These are phyloP conservation scores for Saimiri boliviensis DNA, from an alignment of 2,113 vertebrate genomes.

Conservation along the genomic window DNA sequence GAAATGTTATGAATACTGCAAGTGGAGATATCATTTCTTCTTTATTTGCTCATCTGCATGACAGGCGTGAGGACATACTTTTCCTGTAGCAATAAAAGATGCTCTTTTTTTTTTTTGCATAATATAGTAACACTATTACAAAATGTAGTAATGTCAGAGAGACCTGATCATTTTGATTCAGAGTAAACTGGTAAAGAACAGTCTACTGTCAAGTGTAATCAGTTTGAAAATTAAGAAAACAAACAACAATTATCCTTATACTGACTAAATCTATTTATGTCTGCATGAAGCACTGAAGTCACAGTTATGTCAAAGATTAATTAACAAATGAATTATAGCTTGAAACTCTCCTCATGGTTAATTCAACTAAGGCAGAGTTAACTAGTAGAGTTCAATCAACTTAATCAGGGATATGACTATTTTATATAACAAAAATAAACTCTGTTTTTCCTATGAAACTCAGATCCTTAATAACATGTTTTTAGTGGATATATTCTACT, in stretches of 20 bases:
- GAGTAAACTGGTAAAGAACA: background rate
- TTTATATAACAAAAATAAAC: slow-evolving; percentile 38
- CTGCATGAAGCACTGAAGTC: background rate
- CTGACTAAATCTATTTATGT: background rate
- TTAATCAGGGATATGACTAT: background rate
- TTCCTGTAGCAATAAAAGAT: background rate
- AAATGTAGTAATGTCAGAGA: background rate
- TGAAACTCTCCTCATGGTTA: background rate
- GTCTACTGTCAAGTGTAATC: background rate
- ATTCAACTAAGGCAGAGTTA: background rate
- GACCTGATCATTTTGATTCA: background rate
- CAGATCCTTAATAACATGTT: background rate
- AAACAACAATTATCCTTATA: background rate
- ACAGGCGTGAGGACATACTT: background rate
- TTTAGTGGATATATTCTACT: background rate
- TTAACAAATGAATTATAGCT: background rate
- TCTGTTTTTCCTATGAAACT: background rate
- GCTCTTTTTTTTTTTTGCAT: background rate
- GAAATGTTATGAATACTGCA: background rate
- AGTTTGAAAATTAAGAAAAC: slow-evolving; percentile 12
- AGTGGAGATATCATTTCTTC: background rate
- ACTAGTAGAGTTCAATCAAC: background rate
- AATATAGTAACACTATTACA: background rate
- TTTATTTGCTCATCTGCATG: background rate
- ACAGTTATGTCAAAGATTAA: background rate